Evolutionary conservation across 2,797 vertebrate genomes (phyloP).

Genomic region (Hoplostethus mediterraneus): DNA sequence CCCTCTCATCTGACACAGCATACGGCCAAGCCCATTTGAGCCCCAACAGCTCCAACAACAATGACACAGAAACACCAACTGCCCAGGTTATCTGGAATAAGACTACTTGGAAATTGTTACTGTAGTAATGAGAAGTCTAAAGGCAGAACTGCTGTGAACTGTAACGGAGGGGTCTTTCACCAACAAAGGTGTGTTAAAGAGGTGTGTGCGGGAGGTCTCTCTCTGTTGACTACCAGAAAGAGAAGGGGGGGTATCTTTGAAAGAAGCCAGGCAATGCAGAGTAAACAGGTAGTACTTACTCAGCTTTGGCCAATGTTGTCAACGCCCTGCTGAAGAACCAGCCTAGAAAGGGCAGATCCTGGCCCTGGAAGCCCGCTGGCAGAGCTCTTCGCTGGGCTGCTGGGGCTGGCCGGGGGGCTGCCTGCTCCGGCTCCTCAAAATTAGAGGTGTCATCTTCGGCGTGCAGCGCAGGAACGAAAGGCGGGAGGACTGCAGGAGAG

Average conservation of each 20-base stretch:
- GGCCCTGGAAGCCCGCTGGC: constrained; percentile 92
- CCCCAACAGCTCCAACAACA: constrained; percentile 53
- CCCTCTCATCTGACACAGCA: constrained; percentile 67
- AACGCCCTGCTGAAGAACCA: constrained; percentile 98
- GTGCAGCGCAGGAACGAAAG: constrained; percentile 96
- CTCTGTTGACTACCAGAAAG: constrained; percentile 27
- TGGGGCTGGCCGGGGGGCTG: constrained; percentile 89
- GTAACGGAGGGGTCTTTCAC: constrained; percentile 52
- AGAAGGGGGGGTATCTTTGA: constrained; percentile 23
- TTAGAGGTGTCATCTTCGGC: constrained; percentile 99
- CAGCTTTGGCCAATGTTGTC: constrained; percentile 91
- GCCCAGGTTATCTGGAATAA: constrained; percentile 60
- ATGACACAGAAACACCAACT: constrained; percentile 60
- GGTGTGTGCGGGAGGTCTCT: constrained; percentile 44
- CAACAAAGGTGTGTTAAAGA: constrained; percentile 59
- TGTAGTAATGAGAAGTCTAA: constrained; percentile 51
- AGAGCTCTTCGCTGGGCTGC: constrained; percentile 91
- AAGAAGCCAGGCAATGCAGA: constrained; percentile 25
- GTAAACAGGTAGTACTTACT: constrained; percentile 90
- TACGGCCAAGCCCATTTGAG: constrained; percentile 67
- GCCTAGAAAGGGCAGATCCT: constrained; percentile 97
- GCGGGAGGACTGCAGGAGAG: constrained; percentile 92
- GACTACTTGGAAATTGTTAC: constrained; percentile 69
- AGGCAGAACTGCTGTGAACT: constrained; percentile 47
- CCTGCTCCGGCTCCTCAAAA: constrained; percentile 98